Conservation (phyloP, 2,888 invertebrate species). For the Macrostomum cliftonense region DNA sequence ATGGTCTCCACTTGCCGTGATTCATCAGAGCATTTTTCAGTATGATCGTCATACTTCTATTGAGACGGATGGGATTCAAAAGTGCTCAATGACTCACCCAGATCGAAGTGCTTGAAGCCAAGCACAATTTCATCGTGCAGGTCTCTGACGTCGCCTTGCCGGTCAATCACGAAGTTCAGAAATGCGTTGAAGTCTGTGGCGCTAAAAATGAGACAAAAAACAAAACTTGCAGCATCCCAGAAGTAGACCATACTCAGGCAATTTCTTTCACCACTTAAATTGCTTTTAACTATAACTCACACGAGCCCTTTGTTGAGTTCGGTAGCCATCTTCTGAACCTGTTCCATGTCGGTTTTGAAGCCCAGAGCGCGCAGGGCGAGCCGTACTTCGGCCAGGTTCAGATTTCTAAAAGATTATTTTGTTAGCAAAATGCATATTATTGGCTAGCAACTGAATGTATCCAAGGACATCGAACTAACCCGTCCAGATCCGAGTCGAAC, state of each 20-base stretch:
- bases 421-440: background rate
- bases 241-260: too few relatives aligned
- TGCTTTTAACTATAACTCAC: too few relatives aligned
- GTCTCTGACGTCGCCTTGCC: slow-evolving; percentile 30
- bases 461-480: slow-evolving; percentile 17
- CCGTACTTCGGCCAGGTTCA: slow-evolving; percentile 23
- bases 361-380: slow-evolving; percentile 29
- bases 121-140: slow-evolving; percentile 32
- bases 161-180: slow-evolving; percentile 31
- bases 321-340: slow-evolving; percentile 23
- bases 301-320: slow-evolving; percentile 15
- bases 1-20: too few relatives aligned
- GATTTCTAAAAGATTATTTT: slow-evolving; percentile 15
- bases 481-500: slow-evolving; percentile 30
- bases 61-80: too few relatives aligned
- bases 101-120: slow-evolving; percentile 33
- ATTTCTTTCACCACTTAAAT: too few relatives aligned
- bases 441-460: background rate
- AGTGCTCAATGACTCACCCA: slow-evolving; percentile 17
- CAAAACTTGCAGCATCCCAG: too few relatives aligned
- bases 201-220: slow-evolving; percentile 19
- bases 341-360: slow-evolving; percentile 26
- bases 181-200: slow-evolving; percentile 29
- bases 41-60: too few relatives aligned
- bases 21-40: too few relatives aligned